A percentile compares a stretch with the other conserved stretches of the same genome.
These are phyloP conservation scores for Gallinago media DNA, from an alignment of 2,113 vertebrate species.

Conservation along the genomic window DNA sequence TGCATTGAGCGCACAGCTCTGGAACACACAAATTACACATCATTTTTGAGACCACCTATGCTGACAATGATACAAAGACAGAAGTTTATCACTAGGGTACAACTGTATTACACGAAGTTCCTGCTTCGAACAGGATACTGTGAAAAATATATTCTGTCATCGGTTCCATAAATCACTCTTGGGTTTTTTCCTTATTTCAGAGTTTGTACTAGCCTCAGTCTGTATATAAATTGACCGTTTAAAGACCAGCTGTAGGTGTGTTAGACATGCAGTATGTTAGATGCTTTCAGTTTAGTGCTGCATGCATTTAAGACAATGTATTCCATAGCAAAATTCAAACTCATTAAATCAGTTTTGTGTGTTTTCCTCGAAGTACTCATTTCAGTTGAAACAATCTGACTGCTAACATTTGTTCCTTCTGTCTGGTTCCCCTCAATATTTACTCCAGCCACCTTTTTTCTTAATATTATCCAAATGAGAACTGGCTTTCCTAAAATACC, in stretches of 20 bases:
- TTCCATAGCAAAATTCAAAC: not conserved
- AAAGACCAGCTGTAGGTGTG: not conserved
- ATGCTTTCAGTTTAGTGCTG: not conserved
- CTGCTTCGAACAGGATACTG: not conserved
- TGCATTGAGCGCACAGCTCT: not conserved
- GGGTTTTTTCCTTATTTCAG: not conserved
- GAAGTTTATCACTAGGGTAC: not conserved
- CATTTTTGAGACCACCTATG: not conserved
- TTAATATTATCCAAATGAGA: not conserved
- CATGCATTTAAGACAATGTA: not conserved
- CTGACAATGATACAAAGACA: not conserved
- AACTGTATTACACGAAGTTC: not conserved
- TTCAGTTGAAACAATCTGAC: not conserved
- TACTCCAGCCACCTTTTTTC: not conserved
- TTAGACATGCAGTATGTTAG: not conserved
- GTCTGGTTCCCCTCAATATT: not conserved
- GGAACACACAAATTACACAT: not conserved
- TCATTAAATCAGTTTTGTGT: not conserved
- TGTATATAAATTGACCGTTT: not conserved
- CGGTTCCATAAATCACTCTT: not conserved
- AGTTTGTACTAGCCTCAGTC: not conserved
- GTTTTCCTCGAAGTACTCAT: not conserved
- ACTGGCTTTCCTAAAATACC: not conserved
- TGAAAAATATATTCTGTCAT: not conserved
- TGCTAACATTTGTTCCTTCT: conserved; percentile 8